Percentiles rank a stretch among this genome's conserved stretches.
These are phyloP conservation scores for Plebejus melissa DNA, from an alignment of 2,888 invertebrate species.

Conservation along the genomic window DNA sequence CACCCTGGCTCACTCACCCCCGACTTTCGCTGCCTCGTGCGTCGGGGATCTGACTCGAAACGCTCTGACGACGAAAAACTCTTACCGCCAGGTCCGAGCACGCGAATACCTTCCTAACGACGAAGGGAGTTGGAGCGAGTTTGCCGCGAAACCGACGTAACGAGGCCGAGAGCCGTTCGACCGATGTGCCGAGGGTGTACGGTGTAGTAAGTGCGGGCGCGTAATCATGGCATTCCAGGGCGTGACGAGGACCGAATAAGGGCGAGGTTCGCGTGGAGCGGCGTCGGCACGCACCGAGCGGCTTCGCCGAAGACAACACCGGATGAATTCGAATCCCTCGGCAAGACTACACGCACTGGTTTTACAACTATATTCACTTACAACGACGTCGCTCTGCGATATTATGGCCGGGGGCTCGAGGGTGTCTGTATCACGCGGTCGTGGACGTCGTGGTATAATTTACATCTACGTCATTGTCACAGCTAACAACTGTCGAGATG, in stretches of 20 bases:
- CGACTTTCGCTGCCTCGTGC: constrained; percentile 73
- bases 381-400: constrained; percentile 31
- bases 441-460: constrained; percentile 34
- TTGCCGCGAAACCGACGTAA: constrained; percentile 50
- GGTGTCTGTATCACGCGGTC: constrained; percentile 41
- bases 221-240: constrained; percentile 50
- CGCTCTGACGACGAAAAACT: constrained; percentile 52
- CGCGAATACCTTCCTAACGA: constrained; percentile 45
- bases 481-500: constrained; percentile 42
- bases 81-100: constrained; percentile 47
- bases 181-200: constrained; percentile 67
- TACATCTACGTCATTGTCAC: constrained; percentile 42
- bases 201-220: constrained; percentile 62
- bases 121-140: constrained; percentile 49
- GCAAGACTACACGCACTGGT: constrained; percentile 47
- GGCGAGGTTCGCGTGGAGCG: constrained; percentile 50
- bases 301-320: constrained; percentile 73
- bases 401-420: constrained; percentile 26
- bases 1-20: constrained; percentile 63
- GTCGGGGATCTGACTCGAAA: constrained; percentile 64
- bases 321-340: constrained; percentile 69
- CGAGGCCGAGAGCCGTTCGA: constrained; percentile 71
- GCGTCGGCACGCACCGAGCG: constrained; percentile 54
- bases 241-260: constrained; percentile 47
- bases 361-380: constrained; percentile 35